phyloP scores from a whole-genome alignment of 2,113 vertebrate genomes.

The Semicossyphus pulcher region DNA sequence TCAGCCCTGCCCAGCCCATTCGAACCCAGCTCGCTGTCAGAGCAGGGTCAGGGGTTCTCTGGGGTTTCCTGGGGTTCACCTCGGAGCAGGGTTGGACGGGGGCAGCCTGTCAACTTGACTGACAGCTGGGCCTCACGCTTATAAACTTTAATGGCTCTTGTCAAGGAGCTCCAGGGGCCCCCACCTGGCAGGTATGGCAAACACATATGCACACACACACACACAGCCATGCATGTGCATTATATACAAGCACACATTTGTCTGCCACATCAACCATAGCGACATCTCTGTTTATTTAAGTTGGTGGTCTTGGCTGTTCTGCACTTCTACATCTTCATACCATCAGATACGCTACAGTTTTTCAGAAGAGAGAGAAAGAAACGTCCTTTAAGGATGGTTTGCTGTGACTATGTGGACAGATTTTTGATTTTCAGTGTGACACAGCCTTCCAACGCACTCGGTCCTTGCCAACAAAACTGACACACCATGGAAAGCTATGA shows the following conservation, averaged over 20 bases:
- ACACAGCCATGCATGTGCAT: slow-evolving; percentile 9
- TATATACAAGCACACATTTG: slow-evolving; percentile 35
- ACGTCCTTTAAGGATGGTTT: slow-evolving; percentile 4
- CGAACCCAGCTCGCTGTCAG: slow-evolving; percentile 57
- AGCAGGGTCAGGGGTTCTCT: slow-evolving; percentile 69
- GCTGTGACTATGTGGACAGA: slow-evolving; percentile 31
- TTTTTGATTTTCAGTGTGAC: slow-evolving; percentile 46
- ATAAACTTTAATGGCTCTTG: slow-evolving; percentile 85
- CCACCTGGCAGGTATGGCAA: slow-evolving; percentile 73
- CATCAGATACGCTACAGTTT: slow-evolving; percentile 1
- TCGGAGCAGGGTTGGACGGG: slow-evolving; percentile 48
- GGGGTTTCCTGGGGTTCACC: slow-evolving; percentile 64
- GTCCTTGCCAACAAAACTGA: slow-evolving; percentile 44
- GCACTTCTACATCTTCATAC: slow-evolving; percentile 8
- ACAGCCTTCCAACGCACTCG: slow-evolving; percentile 28
- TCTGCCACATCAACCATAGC: slow-evolving; percentile 42
- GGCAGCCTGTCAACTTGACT: slow-evolving; percentile 78
- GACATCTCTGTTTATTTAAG: slow-evolving; percentile 43
- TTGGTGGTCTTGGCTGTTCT: slow-evolving; percentile 19
- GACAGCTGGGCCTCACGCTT: slow-evolving; percentile 75
- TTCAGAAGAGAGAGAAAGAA: background rate
- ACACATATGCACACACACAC: slow-evolving; percentile 32
- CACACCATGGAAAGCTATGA: slow-evolving; percentile 63
- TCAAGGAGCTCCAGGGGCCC: slow-evolving; percentile 75
- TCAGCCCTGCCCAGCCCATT: slow-evolving; percentile 9